phyloP scores from a whole-genome alignment of 2,888 invertebrate species.

The Entomobrya proxima region DNA sequence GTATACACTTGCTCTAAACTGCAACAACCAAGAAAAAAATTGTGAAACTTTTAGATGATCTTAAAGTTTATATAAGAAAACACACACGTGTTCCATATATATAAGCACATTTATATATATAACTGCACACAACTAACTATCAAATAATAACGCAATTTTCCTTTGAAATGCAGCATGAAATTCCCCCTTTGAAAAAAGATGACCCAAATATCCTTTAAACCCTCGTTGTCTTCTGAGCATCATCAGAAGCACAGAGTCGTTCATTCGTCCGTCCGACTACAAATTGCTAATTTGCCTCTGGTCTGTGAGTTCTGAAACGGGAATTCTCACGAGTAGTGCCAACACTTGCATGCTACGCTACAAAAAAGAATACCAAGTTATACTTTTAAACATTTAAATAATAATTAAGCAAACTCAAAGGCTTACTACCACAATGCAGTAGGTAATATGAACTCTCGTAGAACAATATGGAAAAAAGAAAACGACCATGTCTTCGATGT shows the following conservation, averaged over 20 bases:
- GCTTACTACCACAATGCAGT: neutral
- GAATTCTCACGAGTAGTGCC: slow-evolving; percentile 54
- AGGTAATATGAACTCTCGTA: too few relatives aligned
- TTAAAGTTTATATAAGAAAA: neutral
- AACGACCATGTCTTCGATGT: slow-evolving; percentile 12
- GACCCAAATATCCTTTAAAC: slow-evolving; percentile 56
- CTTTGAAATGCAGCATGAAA: slow-evolving; percentile 59
- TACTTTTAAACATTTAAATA: slow-evolving; percentile 40
- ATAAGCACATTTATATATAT: neutral
- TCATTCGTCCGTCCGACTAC: slow-evolving; percentile 46
- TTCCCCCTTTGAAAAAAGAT: slow-evolving; percentile 28
- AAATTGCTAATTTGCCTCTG: slow-evolving; percentile 58
- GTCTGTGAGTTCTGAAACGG: slow-evolving; percentile 56
- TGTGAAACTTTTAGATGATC: neutral
- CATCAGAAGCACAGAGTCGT: neutral
- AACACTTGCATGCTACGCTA: neutral
- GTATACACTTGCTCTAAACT: neutral
- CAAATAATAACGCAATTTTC: slow-evolving; percentile 13
- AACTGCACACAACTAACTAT: neutral
- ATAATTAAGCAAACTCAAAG: slow-evolving; percentile 30
- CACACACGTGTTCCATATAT: neutral
- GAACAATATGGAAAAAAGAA: neutral
- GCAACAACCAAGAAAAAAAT: slow-evolving; percentile 6
- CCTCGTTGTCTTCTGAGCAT: slow-evolving; percentile 19
- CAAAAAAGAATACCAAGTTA: slow-evolving; percentile 9